A percentile compares a stretch with the other conserved stretches of the same genome.
phyloP scores from a whole-genome alignment of 2,113 vertebrate genomes.

The Gobiocypris rarus region DNA sequence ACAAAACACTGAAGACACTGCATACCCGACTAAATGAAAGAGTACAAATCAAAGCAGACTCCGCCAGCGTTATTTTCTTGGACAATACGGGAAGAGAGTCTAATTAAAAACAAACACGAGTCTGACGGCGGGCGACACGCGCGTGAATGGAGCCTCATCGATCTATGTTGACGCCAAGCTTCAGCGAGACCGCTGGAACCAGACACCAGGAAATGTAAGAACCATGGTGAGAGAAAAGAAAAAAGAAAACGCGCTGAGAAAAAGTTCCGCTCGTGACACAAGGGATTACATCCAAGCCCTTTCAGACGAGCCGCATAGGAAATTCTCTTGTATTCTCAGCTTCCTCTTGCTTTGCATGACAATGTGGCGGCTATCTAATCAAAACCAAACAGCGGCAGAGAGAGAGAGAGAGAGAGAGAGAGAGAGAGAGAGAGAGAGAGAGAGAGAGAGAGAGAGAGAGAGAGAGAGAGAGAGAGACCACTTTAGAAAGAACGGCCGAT shows the following conservation, averaged over 20 bases:
- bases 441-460: conserved; percentile 1
- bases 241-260: conserved; percentile 28
- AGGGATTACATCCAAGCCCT: conserved; percentile 55
- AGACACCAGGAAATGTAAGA: conserved; percentile 55
- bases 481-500: conserved; percentile 32
- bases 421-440: not conserved
- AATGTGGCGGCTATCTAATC: conserved; percentile 59
- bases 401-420: not conserved
- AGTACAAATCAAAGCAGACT: conserved; percentile 36
- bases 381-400: conserved; percentile 39
- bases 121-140: not conserved
- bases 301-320: conserved; percentile 48
- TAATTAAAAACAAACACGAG: conserved; percentile 60
- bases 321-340: conserved; percentile 48
- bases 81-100: conserved; percentile 38
- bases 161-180: conserved; percentile 53
- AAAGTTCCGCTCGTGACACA: conserved; percentile 44
- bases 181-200: conserved; percentile 47
- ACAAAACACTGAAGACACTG: not conserved
- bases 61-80: conserved; percentile 25
- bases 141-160: conserved; percentile 52
- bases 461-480: conserved; percentile 17
- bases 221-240: conserved; percentile 21
- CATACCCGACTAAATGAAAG: conserved; percentile 12
- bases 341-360: conserved; percentile 58